phyloP scores from a whole-genome alignment of 2,888 invertebrate genomes.

The Pinctada fucata region DNA sequence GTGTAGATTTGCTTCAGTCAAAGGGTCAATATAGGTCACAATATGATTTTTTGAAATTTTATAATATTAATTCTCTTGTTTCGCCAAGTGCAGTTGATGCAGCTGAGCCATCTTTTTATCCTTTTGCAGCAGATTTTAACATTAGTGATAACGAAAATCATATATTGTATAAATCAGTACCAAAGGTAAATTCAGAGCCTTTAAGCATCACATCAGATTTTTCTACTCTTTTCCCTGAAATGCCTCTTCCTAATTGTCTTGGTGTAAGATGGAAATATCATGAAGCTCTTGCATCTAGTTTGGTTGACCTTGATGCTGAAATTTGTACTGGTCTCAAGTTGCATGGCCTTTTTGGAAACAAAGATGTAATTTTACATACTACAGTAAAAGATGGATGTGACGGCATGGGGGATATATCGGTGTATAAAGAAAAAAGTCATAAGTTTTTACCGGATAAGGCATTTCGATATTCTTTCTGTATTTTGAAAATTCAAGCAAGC shows the following conservation, averaged over 20 bases:
- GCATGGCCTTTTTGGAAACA: not conserved
- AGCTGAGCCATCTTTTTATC: not conserved
- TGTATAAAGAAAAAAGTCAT: not conserved
- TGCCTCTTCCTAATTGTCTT: not conserved
- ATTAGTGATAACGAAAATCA: not conserved
- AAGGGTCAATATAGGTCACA: conserved; percentile 18
- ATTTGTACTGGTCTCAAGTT: not conserved
- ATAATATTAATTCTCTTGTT: not conserved
- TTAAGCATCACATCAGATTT: not conserved
- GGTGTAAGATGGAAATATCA: not conserved
- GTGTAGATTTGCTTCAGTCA: conserved; percentile 10
- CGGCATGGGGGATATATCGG: not conserved
- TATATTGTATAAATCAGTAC: not conserved
- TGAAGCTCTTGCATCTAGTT: not conserved
- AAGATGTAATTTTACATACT: not conserved
- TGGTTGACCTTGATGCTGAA: not conserved
- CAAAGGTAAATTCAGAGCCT: not conserved
- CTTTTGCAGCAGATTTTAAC: conserved; percentile 1
- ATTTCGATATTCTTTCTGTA: conserved; percentile 10
- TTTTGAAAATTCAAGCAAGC: not conserved
- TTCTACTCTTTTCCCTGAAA: not conserved
- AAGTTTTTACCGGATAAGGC: conserved; percentile 2
- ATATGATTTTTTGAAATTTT: conserved; percentile 12
- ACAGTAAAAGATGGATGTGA: conserved; percentile 8
- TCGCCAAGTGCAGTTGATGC: conserved; percentile 8